Evolutionary conservation across 2,888 invertebrate genomes (phyloP).

Genomic region (Nemapogon koenigi): DNA sequence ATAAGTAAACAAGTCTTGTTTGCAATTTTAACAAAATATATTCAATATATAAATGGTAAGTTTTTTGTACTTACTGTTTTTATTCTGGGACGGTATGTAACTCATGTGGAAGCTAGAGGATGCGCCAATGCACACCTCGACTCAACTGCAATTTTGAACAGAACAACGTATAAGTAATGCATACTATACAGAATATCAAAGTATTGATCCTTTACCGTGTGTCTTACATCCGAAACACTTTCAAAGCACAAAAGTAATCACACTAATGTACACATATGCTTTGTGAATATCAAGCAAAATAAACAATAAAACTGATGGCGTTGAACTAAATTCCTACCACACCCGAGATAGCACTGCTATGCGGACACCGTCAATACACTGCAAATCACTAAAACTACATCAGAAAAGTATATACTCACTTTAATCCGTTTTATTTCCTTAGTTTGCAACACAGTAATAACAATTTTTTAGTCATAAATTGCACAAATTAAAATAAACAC

Average conservation of each 20-base stretch:
- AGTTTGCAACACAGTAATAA: too few relatives aligned
- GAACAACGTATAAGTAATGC: too few relatives aligned
- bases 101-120: conserved; percentile 83
- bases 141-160: conserved; percentile 5
- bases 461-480: too few relatives aligned
- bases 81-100: conserved; percentile 83
- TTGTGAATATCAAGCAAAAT: conserved; percentile 40
- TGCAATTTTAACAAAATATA: too few relatives aligned
- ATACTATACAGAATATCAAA: too few relatives aligned
- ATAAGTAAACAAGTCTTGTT: too few relatives aligned
- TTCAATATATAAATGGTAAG: too few relatives aligned
- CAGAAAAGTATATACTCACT: background rate
- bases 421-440: too few relatives aligned
- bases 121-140: conserved; percentile 65
- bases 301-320: conserved; percentile 16
- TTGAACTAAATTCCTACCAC: conserved; percentile 57
- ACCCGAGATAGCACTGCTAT: conserved; percentile 31
- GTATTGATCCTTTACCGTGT: too few relatives aligned
- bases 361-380: background rate
- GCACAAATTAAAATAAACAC: too few relatives aligned
- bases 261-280: conserved; percentile 24
- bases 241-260: too few relatives aligned
- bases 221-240: too few relatives aligned
- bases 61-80: conserved; percentile 86
- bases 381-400: background rate